These are phyloP conservation scores for Penaeus japonicus DNA, from an alignment of 1,140 invertebrate genomes.

Conservation along the genomic window DNA sequence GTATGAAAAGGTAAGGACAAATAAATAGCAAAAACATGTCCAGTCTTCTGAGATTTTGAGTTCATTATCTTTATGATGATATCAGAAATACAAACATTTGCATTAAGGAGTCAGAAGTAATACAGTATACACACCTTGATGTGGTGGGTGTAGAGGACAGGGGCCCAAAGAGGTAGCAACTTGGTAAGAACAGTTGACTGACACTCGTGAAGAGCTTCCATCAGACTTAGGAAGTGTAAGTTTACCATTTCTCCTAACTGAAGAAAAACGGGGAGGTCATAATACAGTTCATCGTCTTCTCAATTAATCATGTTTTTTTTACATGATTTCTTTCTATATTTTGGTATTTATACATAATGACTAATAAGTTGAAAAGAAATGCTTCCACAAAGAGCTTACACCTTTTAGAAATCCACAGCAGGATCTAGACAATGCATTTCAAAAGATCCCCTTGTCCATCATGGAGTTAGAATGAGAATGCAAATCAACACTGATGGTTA, in stretches of 20 bases:
- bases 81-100: neutral
- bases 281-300: slow-evolving; percentile 55
- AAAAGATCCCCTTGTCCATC: no score
- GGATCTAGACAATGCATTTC: no score
- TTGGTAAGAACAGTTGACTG: slow-evolving; percentile 91
- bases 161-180: slow-evolving; percentile 86
- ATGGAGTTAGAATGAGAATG: no score
- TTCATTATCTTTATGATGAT: no score
- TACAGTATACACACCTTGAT: slow-evolving; percentile 72
- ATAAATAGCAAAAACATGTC: no score
- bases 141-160: slow-evolving; percentile 88
- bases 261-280: slow-evolving; percentile 45
- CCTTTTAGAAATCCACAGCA: no score
- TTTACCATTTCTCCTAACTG: slow-evolving; percentile 97
- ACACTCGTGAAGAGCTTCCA: slow-evolving; percentile 95
- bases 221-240: slow-evolving; percentile 92
- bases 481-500: no score
- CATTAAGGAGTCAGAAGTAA: neutral
- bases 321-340: neutral
- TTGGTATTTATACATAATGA: neutral
- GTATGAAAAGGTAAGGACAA: no score
- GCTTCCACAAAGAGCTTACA: no score
- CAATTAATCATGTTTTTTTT: neutral
- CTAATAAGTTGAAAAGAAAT: no score
- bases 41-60: no score